These are phyloP conservation scores for Platygyra sinensis DNA, from an alignment of 64 coral and sea anemone genomes.

Conservation along the genomic window DNA sequence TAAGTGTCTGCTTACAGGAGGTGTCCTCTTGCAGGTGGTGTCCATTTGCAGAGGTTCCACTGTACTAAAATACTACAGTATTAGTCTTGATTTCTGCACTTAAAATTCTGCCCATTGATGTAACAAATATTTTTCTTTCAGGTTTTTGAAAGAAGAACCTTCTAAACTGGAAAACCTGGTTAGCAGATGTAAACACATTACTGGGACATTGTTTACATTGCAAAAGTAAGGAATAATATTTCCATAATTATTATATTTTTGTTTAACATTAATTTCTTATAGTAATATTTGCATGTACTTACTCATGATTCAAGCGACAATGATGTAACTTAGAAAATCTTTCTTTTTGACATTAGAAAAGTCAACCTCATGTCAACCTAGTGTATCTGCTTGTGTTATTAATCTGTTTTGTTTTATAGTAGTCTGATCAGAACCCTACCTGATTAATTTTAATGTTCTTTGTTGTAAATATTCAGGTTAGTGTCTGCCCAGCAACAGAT, in stretches of 20 bases:
- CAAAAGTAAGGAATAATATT: conserved; percentile 63
- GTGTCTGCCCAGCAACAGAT: conserved; percentile 84
- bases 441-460: too few relatives aligned
- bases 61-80: too few relatives aligned
- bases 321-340: too few relatives aligned
- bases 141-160: conserved; percentile 94
- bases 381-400: neutral
- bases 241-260: too few relatives aligned
- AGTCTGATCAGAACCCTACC: too few relatives aligned
- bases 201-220: conserved; percentile 87
- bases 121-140: neutral
- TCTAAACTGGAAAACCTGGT: conserved; percentile 86
- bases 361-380: too few relatives aligned
- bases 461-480: conserved; percentile 28
- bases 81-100: too few relatives aligned
- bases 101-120: neutral
- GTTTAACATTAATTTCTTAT: neutral
- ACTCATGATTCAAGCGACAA: too few relatives aligned
- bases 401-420: neutral
- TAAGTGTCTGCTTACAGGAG: too few relatives aligned
- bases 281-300: too few relatives aligned
- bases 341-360: too few relatives aligned
- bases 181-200: conserved; percentile 90
- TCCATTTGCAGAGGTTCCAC: too few relatives aligned
- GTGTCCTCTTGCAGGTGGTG: neutral